Percentiles rank a stretch among this genome's conserved stretches.
phyloP scores from a whole-genome alignment of 64 coral and sea anemone species.

The Stichodactyla mertensii region DNA sequence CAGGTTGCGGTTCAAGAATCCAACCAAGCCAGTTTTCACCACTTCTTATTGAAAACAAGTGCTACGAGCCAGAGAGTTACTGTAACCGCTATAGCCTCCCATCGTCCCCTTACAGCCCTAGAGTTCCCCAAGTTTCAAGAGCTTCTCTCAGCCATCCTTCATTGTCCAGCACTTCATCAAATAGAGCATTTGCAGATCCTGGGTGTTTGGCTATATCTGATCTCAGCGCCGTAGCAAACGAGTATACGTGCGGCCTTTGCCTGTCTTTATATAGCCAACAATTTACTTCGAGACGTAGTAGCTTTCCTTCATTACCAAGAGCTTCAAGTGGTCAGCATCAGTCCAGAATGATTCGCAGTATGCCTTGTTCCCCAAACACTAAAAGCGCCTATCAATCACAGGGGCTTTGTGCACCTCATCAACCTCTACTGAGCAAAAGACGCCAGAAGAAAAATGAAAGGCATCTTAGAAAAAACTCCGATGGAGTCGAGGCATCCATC shows the following conservation, averaged over 20 bases:
- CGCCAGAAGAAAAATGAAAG: background rate
- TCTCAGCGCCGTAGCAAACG: background rate
- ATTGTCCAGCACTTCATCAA: background rate
- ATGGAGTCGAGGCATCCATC: background rate
- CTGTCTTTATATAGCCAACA: background rate
- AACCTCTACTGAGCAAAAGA: background rate
- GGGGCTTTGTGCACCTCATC: background rate
- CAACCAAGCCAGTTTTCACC: no score
- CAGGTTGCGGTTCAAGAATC: no score
- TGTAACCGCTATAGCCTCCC: no score
- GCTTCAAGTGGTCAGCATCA: background rate
- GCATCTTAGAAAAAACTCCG: background rate
- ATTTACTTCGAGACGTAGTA: background rate
- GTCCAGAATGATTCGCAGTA: background rate
- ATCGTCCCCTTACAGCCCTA: no score
- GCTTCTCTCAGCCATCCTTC: background rate
- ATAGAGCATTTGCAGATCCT: no score
- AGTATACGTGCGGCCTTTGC: background rate
- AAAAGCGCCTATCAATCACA: background rate
- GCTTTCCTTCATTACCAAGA: background rate
- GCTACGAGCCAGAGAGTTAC: no score
- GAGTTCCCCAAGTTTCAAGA: background rate
- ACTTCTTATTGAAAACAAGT: no score
- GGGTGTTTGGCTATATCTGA: no score
- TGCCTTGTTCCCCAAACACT: background rate